phyloP scores from a whole-genome alignment of 2,797 vertebrate genomes.

The Cephalopachus bancanus region DNA sequence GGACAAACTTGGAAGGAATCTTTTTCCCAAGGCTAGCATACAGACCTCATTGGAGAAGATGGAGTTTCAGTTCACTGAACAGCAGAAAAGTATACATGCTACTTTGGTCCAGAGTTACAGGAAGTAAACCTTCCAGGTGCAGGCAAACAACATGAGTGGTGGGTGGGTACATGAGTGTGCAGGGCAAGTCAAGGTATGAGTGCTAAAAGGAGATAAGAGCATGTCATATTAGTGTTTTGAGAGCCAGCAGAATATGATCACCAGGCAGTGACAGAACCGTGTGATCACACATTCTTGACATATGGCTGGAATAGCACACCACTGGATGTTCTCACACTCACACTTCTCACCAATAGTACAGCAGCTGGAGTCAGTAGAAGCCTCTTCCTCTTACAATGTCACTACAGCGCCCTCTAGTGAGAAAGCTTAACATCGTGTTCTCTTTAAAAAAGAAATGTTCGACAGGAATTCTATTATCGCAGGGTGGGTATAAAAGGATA shows the following conservation, averaged over 20 bases:
- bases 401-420: conserved; percentile 41
- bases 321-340: background rate
- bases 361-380: background rate
- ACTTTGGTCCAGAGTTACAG: background rate
- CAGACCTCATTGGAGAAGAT: background rate
- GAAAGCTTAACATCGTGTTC: background rate
- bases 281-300: background rate
- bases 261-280: background rate
- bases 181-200: background rate
- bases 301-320: background rate
- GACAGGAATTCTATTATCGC: conserved; percentile 5
- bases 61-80: background rate
- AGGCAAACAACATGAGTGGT: background rate
- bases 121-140: background rate
- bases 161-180: background rate
- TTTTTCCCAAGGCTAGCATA: background rate
- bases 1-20: background rate
- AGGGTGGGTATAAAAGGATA: conserved; percentile 26
- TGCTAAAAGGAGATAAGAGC: background rate
- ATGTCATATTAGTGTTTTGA: background rate
- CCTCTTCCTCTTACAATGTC: conserved; percentile 8
- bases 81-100: background rate
- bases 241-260: background rate
- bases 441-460: conserved; percentile 12
- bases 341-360: background rate